Evolutionary conservation across 1,140 invertebrate species (phyloP).

Genomic region (Cotesia vestalis): DNA sequence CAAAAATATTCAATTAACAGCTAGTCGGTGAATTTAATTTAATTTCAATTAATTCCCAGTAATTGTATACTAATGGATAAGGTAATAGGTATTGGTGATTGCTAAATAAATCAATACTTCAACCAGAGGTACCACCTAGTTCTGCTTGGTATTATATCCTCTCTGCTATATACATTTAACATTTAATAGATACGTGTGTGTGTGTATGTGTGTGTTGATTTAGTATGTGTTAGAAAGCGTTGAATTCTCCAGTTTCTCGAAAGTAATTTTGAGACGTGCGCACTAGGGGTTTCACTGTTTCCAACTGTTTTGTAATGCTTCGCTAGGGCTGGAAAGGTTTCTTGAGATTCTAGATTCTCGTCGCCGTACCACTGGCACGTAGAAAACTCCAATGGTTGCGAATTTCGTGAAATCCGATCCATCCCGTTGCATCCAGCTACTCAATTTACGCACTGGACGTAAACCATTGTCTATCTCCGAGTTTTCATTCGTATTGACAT

Average conservation of each 20-base stretch:
- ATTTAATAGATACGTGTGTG: neutral
- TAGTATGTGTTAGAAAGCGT: neutral
- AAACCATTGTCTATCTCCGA: neutral
- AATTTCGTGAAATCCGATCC: slow-evolving; percentile 25
- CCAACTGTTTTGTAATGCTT: slow-evolving; percentile 37
- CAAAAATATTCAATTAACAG: no score
- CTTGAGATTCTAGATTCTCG: slow-evolving; percentile 21
- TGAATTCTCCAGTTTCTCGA: slow-evolving; percentile 17
- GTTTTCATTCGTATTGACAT: neutral
- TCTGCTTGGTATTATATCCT: neutral
- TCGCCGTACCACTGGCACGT: neutral
- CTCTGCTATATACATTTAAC: no score
- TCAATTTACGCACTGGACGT: slow-evolving; percentile 20
- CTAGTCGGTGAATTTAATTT: no score
- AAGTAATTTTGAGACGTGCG: slow-evolving; percentile 17
- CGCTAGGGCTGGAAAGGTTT: slow-evolving; percentile 25
- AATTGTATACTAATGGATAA: no score
- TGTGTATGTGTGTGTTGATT: neutral
- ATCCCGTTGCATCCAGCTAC: slow-evolving; percentile 16
- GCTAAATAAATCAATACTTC: no score
- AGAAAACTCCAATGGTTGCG: slow-evolving; percentile 13
- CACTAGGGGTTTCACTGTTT: slow-evolving; percentile 27
- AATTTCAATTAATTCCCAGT: no score
- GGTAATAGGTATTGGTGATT: no score
- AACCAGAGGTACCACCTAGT: neutral